Conservation (phyloP, 1,140 invertebrate genomes). For the Euura saliciscinereae region DNA sequence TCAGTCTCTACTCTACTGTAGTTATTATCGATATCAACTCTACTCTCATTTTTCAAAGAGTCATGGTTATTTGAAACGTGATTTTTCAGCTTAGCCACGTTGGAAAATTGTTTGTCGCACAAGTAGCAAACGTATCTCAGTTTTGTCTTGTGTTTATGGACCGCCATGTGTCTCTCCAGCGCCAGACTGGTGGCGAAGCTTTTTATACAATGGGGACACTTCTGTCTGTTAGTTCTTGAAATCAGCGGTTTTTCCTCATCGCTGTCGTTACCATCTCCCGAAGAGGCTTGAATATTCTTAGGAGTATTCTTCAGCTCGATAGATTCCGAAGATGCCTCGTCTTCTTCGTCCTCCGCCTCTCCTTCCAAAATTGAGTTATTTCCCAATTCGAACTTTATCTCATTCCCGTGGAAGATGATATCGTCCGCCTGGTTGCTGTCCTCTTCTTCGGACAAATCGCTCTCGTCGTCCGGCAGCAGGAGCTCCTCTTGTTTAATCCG, state of each 20-base stretch:
- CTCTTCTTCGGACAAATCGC: slow-evolving; percentile 18
- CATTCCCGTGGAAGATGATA: slow-evolving; percentile 1
- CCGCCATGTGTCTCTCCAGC: slow-evolving; percentile 38
- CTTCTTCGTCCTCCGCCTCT: neutral
- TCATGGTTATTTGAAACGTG: slow-evolving; percentile 36
- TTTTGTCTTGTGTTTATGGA: slow-evolving; percentile 41
- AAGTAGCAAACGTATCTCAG: slow-evolving; percentile 45
- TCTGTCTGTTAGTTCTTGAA: slow-evolving; percentile 38
- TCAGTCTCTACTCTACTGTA: slow-evolving; percentile 17
- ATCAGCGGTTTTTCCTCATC: slow-evolving; percentile 48
- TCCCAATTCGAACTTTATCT: neutral
- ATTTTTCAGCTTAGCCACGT: slow-evolving; percentile 36
- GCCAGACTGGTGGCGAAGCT: slow-evolving; percentile 37
- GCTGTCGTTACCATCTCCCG: slow-evolving; percentile 27
- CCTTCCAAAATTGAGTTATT: neutral
- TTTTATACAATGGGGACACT: slow-evolving; percentile 43
- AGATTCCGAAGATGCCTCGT: neutral
- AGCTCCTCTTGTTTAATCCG: slow-evolving; percentile 8
- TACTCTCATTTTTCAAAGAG: slow-evolving; percentile 15
- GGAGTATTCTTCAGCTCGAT: neutral
- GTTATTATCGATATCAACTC: slow-evolving; percentile 4
- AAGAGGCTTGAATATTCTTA: neutral
- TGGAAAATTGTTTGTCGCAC: slow-evolving; percentile 45
- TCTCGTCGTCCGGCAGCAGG: slow-evolving; percentile 12
- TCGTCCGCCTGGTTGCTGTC: slow-evolving; percentile 8